A percentile compares a stretch with the other conserved stretches of the same genome.
These are phyloP conservation scores for Eustalomyia histrio DNA, from an alignment of 2,888 invertebrate genomes.

Conservation along the genomic window DNA sequence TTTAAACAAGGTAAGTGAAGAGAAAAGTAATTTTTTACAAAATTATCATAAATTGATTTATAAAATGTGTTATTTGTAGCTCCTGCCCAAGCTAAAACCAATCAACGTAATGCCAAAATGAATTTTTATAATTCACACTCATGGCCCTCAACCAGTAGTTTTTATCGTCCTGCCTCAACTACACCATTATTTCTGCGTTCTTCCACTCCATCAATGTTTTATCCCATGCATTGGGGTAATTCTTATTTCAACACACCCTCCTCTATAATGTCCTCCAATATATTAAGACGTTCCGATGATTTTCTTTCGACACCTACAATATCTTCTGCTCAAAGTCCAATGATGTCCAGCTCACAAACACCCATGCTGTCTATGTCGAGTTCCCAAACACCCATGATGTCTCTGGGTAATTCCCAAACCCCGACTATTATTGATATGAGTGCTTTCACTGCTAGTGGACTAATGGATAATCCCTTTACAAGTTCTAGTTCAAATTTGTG, in stretches of 20 bases:
- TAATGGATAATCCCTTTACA: slow-evolving; percentile 45
- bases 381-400: slow-evolving; percentile 16
- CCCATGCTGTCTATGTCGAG: slow-evolving; percentile 33
- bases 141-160: slow-evolving; percentile 44
- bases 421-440: slow-evolving; percentile 54
- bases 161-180: slow-evolving; percentile 33
- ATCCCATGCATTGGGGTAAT: slow-evolving; percentile 48
- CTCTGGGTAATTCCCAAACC: slow-evolving; percentile 32
- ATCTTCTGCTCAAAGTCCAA: slow-evolving; percentile 6
- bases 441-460: slow-evolving; percentile 46
- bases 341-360: background rate
- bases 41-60: background rate
- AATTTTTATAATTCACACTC: slow-evolving; percentile 45
- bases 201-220: slow-evolving; percentile 15
- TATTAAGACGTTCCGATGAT: slow-evolving; percentile 52
- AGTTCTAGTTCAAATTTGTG: slow-evolving; percentile 50
- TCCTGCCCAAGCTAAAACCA: slow-evolving; percentile 1
- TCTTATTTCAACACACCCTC: slow-evolving; percentile 44
- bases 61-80: slow-evolving; percentile 1
- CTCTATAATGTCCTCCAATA: slow-evolving; percentile 33
- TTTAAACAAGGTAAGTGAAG: slow-evolving; percentile 35
- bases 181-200: slow-evolving; percentile 36
- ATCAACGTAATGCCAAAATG: slow-evolving; percentile 57
- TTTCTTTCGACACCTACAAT: slow-evolving; percentile 21
- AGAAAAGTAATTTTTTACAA: background rate